A percentile compares a stretch with the other conserved stretches of the same genome.
Evolutionary conservation across 1,140 invertebrate species (phyloP).

Genomic region (Epicauta chinensis): DNA sequence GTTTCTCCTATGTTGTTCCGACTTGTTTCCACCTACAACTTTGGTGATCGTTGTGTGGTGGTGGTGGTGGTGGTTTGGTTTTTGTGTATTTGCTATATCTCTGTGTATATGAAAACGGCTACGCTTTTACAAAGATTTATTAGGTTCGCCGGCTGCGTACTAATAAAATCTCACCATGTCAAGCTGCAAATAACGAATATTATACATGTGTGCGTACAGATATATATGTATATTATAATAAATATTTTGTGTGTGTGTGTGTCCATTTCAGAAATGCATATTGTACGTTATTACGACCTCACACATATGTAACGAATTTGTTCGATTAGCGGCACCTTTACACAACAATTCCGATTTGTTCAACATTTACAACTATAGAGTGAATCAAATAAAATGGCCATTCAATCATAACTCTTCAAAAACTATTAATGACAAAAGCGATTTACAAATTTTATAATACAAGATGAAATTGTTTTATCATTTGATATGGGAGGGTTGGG

Average conservation of each 20-base stretch:
- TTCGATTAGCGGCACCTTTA: conserved; percentile 6
- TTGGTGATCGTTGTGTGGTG: not conserved
- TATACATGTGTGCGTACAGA: too few relatives aligned
- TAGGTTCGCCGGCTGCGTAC: conserved; percentile 14
- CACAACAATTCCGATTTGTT: conserved; percentile 6
- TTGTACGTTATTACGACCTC: conserved; percentile 18
- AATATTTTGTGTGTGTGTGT: conserved; percentile 8
- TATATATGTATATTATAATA: too few relatives aligned
- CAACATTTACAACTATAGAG: not conserved
- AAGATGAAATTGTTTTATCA: too few relatives aligned
- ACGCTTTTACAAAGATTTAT: conserved; percentile 22
- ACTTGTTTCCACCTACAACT: conserved; percentile 7
- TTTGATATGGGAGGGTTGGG: not conserved
- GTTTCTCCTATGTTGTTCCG: too few relatives aligned
- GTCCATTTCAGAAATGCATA: conserved; percentile 19
- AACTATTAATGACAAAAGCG: too few relatives aligned
- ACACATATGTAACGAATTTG: conserved; percentile 14
- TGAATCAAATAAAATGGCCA: too few relatives aligned
- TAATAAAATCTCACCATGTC: conserved; percentile 19
- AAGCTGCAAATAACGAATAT: conserved; percentile 12
- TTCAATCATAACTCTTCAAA: too few relatives aligned
- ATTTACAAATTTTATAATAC: too few relatives aligned
- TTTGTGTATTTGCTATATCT: conserved; percentile 1
- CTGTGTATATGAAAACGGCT: conserved; percentile 12
- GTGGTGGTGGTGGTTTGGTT: not conserved